These are phyloP conservation scores for Tetranychus piercei DNA, from an alignment of 2,888 invertebrate genomes.

Conservation along the genomic window DNA sequence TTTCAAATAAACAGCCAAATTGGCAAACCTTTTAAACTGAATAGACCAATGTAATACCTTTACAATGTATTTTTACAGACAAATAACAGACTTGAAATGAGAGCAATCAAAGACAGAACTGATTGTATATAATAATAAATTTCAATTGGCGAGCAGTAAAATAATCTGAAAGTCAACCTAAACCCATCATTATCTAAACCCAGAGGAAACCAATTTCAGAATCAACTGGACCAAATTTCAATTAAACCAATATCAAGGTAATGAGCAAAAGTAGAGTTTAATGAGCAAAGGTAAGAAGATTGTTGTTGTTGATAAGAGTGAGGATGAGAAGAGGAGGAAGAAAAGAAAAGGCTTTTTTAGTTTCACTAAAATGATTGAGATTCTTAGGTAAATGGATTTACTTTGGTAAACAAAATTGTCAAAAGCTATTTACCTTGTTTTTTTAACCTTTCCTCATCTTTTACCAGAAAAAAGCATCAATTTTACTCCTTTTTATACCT, in stretches of 20 bases:
- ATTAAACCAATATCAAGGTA: too few species aligned
- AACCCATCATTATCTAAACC: too few species aligned
- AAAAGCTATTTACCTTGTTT: not conserved
- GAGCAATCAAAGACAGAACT: conserved; percentile 2
- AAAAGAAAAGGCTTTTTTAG: not conserved
- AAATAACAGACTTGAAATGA: not conserved
- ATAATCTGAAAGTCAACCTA: too few species aligned
- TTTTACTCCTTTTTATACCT: not conserved
- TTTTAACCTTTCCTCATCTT: not conserved
- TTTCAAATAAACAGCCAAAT: too few species aligned
- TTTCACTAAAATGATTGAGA: not conserved
- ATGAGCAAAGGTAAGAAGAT: too few species aligned
- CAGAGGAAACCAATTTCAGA: too few species aligned
- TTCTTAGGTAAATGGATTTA: not conserved
- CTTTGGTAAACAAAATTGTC: not conserved
- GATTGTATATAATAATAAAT: not conserved
- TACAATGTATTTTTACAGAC: not conserved
- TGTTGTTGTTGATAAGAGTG: not conserved
- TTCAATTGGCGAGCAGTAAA: too few species aligned
- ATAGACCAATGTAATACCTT: not conserved
- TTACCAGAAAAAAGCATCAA: not conserved
- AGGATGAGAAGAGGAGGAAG: not conserved
- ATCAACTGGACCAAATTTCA: too few species aligned
- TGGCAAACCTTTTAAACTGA: too few species aligned
- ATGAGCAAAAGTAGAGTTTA: too few species aligned